phyloP scores from a whole-genome alignment of 2,888 invertebrate genomes.

The Priocnemis perturbator region DNA sequence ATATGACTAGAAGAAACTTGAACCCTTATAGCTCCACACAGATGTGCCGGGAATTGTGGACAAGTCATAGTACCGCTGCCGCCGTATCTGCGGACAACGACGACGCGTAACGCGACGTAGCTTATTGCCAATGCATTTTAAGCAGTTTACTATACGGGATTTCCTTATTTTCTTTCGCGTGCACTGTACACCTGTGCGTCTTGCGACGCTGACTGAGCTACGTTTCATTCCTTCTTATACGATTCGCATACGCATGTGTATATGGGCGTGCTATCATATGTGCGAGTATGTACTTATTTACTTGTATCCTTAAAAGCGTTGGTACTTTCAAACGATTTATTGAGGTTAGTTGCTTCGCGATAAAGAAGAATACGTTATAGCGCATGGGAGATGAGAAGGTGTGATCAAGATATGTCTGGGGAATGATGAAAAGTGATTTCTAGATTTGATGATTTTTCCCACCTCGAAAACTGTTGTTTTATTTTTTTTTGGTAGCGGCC shows the following conservation, averaged over 20 bases:
- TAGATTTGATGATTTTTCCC: too few relatives aligned
- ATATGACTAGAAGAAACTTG: slow-evolving; percentile 55
- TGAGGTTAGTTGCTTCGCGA: too few relatives aligned
- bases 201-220: slow-evolving; percentile 13
- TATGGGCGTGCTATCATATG: background rate
- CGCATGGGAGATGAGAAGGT: too few relatives aligned
- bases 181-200: slow-evolving; percentile 18
- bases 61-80: slow-evolving; percentile 38
- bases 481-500: too few relatives aligned
- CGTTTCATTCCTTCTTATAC: slow-evolving; percentile 57
- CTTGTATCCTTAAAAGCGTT: too few relatives aligned
- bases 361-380: too few relatives aligned
- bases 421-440: too few relatives aligned
- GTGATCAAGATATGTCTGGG: too few relatives aligned
- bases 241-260: slow-evolving; percentile 20
- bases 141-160: slow-evolving; percentile 66
- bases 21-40: slow-evolving; percentile 42
- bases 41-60: slow-evolving; percentile 50
- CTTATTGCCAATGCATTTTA: slow-evolving; percentile 74
- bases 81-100: slow-evolving; percentile 35
- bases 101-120: slow-evolving; percentile 68
- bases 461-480: too few relatives aligned
- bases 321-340: too few relatives aligned
- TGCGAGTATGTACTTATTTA: too few relatives aligned
- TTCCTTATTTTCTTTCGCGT: slow-evolving; percentile 24